These are phyloP conservation scores for Myocastor coypus DNA, from an alignment of 2,113 vertebrate species.

Conservation along the genomic window DNA sequence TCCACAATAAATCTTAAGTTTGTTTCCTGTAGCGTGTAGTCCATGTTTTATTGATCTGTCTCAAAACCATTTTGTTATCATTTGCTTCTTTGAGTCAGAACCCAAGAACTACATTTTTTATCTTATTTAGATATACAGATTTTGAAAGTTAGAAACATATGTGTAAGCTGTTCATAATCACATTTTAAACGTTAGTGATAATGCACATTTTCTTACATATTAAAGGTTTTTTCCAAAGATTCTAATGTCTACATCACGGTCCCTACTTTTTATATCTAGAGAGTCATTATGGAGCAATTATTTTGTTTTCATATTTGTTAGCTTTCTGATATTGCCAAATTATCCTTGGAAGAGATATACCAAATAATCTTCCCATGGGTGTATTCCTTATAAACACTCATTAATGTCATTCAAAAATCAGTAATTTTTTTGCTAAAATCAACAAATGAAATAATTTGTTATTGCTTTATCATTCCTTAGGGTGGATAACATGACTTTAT, in stretches of 20 bases:
- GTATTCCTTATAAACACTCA: conserved; percentile 15
- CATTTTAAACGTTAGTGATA: conserved; percentile 34
- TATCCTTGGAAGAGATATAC: not conserved
- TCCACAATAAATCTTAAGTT: not conserved
- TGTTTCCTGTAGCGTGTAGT: not conserved
- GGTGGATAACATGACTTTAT: not conserved
- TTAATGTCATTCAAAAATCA: conserved; percentile 23
- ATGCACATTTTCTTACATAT: conserved; percentile 23
- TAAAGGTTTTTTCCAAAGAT: conserved; percentile 52
- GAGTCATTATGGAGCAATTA: conserved; percentile 15
- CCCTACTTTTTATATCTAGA: not conserved
- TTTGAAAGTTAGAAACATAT: conserved; percentile 52
- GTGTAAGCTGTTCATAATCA: conserved; percentile 32
- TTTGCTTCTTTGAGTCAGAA: conserved; percentile 51
- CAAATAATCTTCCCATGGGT: not conserved
- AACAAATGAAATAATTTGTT: not conserved
- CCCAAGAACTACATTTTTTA: conserved; percentile 25
- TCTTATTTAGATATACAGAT: conserved; percentile 49
- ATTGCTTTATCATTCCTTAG: not conserved
- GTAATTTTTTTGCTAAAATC: conserved; percentile 52
- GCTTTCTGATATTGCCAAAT: conserved; percentile 8
- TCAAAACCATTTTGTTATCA: conserved; percentile 28
- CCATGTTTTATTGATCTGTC: conserved; percentile 9
- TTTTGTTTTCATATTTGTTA: conserved; percentile 43
- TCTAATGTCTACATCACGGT: conserved; percentile 31